These are phyloP conservation scores for Agrotis ipsilon DNA, from an alignment of 2,888 invertebrate genomes.

Conservation along the genomic window DNA sequence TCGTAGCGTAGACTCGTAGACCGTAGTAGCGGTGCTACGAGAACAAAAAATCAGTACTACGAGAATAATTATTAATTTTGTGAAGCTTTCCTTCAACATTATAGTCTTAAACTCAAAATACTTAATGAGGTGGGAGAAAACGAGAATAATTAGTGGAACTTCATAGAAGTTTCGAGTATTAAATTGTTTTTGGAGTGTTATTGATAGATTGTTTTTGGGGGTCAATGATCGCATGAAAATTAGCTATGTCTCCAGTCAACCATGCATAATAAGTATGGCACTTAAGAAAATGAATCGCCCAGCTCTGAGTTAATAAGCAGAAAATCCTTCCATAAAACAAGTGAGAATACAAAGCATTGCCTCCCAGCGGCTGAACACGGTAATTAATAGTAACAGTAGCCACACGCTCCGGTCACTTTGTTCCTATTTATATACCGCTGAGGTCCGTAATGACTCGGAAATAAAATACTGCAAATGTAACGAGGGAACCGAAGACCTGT, in stretches of 20 bases:
- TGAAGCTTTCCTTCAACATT: too few species aligned
- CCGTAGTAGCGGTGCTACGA: constrained; percentile 10
- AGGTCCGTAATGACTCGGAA: constrained; percentile 17
- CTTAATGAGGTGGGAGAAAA: too few species aligned
- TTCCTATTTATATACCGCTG: constrained; percentile 20
- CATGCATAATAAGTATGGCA: too few species aligned
- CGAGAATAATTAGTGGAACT: too few species aligned
- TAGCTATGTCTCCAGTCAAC: too few species aligned
- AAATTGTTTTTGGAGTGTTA: too few species aligned
- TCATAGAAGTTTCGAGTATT: too few species aligned
- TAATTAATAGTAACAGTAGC: constrained; percentile 22
- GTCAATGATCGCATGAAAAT: neutral
- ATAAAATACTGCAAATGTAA: neutral
- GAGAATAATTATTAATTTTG: too few species aligned
- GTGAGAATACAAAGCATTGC: neutral
- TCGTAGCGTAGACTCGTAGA: constrained; percentile 9
- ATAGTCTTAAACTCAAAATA: too few species aligned
- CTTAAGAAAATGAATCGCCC: neutral
- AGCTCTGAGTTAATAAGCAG: constrained; percentile 3
- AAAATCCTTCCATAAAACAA: neutral
- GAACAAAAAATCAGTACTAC: too few species aligned
- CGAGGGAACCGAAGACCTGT: neutral
- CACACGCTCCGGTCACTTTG: constrained; percentile 22
- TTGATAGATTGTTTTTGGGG: neutral
- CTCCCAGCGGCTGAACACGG: neutral